Base-by-base conservation (phyloP, 1,140 invertebrate species). In the Hormaphis cornu region DNA sequence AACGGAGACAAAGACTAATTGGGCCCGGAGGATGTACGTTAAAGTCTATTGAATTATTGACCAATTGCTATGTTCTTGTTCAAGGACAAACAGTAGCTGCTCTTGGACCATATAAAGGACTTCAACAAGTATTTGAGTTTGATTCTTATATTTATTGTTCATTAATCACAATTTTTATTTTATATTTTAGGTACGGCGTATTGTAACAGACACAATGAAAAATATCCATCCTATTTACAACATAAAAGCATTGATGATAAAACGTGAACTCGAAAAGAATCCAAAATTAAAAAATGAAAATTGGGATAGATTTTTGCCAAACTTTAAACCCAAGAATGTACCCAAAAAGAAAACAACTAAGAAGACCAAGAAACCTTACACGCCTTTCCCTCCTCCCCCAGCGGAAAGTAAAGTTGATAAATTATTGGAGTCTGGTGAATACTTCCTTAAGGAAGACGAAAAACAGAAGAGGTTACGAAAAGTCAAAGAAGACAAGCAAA, bases 151-250 rank as follows among this genome's bases (percentile, higher is more conserved):
- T 30, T 33, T 40, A 33, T 3, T 26, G 9, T 33, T 6, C 30
- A 22, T 69, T 28, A 52, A 28, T 22, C 20, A 26, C 20, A 16
- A n/a, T 66, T 42, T 50, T 48, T 40, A n/a, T 42, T 37, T 16
- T 12, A 46, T 69, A 42, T 63, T 74, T 20, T 54, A 84, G 80
- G 93, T 95, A 0, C 80, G 95, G 72, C 86, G 89, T 76, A 92
- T 99, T 75, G 92, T 95, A 7, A 87, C 93, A 76, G 96, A 99
- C 74, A 97, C 93, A 3, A 98, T 99, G 95, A 94, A 95, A 76
- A 99, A 99, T 78, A 87, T 99, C 71, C 97, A 99, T 83, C 97
- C 97, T n/a, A 95, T 99, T 76, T 98, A 98, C 77, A 97, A 97
- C 76, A 96, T 99, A 0, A 99, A 99, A 81, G 88, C 91, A 18